Base-by-base conservation (phyloP, 2,888 invertebrate species). In the Trileptium ribeirensis region DNA sequence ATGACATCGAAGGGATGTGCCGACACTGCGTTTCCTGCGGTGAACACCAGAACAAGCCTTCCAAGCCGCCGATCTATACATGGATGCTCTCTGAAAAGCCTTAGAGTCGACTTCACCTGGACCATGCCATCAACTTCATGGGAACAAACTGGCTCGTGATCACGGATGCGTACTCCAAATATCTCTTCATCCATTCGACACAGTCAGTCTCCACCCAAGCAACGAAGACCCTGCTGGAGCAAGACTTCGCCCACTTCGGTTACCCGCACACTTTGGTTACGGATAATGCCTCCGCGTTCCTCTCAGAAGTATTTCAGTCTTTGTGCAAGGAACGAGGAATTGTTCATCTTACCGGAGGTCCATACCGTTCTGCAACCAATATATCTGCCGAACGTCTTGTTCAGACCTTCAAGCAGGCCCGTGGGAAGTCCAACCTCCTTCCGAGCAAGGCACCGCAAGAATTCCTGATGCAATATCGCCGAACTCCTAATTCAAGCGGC, bases 41-140 rank as follows among this genome's bases (percentile, higher is more conserved):
- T 39, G n/a, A 82, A 81, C 8, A 39, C 31, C 67, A 33, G 34
- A 19, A n/a, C 83, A 37, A 51, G 24, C 51, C 51, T 51, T 8
- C 51, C 51, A 81, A 75, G 31, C 83, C 85, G 24, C 83, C 85
- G 0, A 67, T 86, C 8, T 85, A 86, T 70, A 84, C 84, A 2
- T 87, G 85, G 86, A 82, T 83, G 74, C 84, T 79, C 74, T 86
- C 86, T 8, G 79, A 78, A 19, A 81, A 81, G 40, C 84, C 85
- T n/a, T 87, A 85, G 86, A 80, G 80, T 15, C 79, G 86, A 3
- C 24, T 87, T 0, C 86, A 86, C 67, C 74, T 86, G 33, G 86
- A 87, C 79, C 85, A 83, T 79, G 86, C 86, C n/a, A 85, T 84
- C 33, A 84, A 82, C 51, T 80, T 83, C 51, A n/a, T 81, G 74